phyloP scores from a whole-genome alignment of 2,113 vertebrate species.

The Sturnira hondurensis region DNA sequence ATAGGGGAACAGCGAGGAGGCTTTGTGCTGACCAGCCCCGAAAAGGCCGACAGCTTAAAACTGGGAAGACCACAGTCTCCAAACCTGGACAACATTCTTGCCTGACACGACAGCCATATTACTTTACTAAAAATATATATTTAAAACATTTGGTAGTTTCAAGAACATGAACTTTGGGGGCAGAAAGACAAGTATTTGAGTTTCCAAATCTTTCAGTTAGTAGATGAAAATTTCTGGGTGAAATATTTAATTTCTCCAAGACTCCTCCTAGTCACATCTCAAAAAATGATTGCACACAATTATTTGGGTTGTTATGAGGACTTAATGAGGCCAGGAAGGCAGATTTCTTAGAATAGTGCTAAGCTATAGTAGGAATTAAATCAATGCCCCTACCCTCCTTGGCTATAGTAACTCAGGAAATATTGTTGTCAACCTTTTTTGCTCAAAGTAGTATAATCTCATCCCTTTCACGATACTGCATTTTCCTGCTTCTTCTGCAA shows the following conservation, averaged over 20 bases:
- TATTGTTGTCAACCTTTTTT: neutral
- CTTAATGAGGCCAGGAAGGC: neutral
- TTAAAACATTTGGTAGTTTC: neutral
- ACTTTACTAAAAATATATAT: neutral
- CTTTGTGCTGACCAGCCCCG: neutral
- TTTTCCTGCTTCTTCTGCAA: neutral
- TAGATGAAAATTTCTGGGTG: neutral
- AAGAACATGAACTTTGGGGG: neutral
- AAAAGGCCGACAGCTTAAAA: neutral
- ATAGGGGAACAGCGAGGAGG: neutral
- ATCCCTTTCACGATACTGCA: neutral
- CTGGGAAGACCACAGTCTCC: neutral
- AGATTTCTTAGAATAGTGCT: neutral
- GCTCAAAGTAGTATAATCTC: neutral
- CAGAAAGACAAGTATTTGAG: neutral
- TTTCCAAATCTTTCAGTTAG: neutral
- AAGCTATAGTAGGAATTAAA: neutral
- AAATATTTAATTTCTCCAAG: neutral
- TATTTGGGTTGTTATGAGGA: neutral
- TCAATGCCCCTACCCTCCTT: neutral
- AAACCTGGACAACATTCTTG: neutral
- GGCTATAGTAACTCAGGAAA: neutral
- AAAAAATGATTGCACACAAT: neutral
- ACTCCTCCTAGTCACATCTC: neutral
- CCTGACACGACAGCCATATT: neutral